Base-by-base conservation (phyloP, 2,113 vertebrate species). In the Microtus pennsylvanicus region DNA sequence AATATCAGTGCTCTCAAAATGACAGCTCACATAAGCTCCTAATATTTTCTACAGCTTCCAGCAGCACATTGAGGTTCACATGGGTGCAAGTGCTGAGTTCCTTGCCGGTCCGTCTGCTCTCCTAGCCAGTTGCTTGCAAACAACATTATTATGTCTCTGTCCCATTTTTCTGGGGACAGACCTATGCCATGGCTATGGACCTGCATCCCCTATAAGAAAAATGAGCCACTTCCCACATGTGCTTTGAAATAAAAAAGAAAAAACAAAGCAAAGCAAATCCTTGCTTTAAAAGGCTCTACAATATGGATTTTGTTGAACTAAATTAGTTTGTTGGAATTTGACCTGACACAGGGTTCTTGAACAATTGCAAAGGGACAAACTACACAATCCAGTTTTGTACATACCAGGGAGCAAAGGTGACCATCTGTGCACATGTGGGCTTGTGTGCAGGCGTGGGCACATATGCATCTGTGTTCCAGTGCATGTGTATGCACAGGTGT, bases 21-120 rank as follows among this genome's bases (percentile, higher is more conserved):
- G 19, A 22, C 85, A 76, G 82, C 38, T 58, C 70, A 85, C 47
- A 75, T n/a, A 94, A 96, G 33, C 55, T 77, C 17, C 80, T 74
- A 26, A 75, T 58, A 52, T 95, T 90, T 92, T 94, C 86, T 90
- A 87, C 76, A 90, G 58, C 47, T 28, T 28, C 28, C 42, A 83
- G 35, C 26, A 67, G 47, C 24, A 4, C 22, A 47, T 19, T 61
- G 35, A 91, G 77, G 61, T 47, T 61, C 52, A 38, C 1, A 21
- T 7, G 14, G 45, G 45, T 5, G 45, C 45, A 45, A 45, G 45
- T 45, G 45, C 45, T 45, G 45, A 45, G 45, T 45, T 45, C 45
- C 45, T 45, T 45, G 47, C 9, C 9, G 1, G 47, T 50, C 47
- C 4, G 47, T 50, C 47, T 50, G 47, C 47, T 50, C 47, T 50